A percentile compares a stretch with the other conserved stretches of the same genome.
Evolutionary conservation across 2,113 vertebrate genomes (phyloP).

Genomic region (Piliocolobus tephrosceles): DNA sequence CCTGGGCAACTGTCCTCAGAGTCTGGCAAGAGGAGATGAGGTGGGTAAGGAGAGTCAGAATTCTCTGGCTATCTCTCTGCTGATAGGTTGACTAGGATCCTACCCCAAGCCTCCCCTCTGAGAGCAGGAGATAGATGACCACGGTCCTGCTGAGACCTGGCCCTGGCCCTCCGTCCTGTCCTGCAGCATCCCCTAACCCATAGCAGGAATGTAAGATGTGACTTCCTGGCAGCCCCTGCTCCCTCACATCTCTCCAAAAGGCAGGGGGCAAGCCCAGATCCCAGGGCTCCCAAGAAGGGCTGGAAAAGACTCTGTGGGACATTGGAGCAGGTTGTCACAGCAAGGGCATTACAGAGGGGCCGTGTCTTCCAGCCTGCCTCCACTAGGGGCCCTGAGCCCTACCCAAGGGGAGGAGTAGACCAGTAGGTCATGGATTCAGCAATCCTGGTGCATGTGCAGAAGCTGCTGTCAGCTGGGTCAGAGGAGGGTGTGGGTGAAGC

Average conservation of each 20-base stretch:
- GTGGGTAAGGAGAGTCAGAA: neutral
- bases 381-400: neutral
- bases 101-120: neutral
- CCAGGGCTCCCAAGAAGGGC: neutral
- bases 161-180: neutral
- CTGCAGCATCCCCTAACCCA: no score
- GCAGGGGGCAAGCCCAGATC: neutral
- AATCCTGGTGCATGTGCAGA: neutral
- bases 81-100: neutral
- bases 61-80: neutral
- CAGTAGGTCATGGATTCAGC: fast-evolving
- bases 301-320: neutral
- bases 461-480: neutral
- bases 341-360: neutral
- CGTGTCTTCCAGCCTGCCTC: neutral
- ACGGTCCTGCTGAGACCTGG: neutral
- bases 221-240: neutral
- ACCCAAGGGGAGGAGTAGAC: neutral
- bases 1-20: no score
- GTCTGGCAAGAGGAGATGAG: neutral
- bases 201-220: fast-evolving
- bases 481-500: neutral
- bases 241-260: neutral
- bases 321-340: neutral
- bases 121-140: neutral